Conservation (phyloP, 1,140 invertebrate genomes). For the Plutomurus gul region DNA sequence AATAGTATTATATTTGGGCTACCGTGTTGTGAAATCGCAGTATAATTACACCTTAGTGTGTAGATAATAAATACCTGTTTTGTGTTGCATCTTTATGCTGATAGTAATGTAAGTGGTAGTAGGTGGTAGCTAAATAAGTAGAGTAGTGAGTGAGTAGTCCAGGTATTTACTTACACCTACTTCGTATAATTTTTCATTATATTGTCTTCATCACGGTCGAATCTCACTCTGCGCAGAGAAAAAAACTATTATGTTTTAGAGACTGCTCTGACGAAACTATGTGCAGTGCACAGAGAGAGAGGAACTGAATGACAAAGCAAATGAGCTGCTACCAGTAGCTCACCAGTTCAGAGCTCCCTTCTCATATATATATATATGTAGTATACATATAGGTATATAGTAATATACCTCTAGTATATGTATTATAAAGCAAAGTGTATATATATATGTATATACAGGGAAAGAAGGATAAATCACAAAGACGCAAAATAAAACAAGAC, state of each 20-base stretch:
- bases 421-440: conserved; percentile 8
- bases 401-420: too few species aligned
- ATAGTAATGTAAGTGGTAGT: not conserved
- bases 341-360: not conserved
- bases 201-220: conserved; percentile 16
- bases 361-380: too few species aligned
- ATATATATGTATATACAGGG: not conserved
- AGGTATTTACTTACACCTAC: conserved; percentile 22
- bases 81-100: too few species aligned
- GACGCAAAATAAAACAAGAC: conserved; percentile 17
- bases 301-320: conserved; percentile 10
- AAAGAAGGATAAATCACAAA: conserved; percentile 25
- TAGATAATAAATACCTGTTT: too few species aligned
- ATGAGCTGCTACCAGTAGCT: conserved; percentile 18
- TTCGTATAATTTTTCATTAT: conserved; percentile 30
- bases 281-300: not conserved
- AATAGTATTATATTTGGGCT: too few species aligned
- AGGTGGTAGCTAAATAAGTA: not conserved
- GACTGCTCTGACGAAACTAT: too few species aligned
- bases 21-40: too few species aligned
- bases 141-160: not conserved
- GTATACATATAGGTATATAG: too few species aligned
- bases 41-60: too few species aligned
- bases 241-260: conserved; percentile 27
- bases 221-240: not conserved